Evolutionary conservation across 2,888 invertebrate species (phyloP).

Genomic region (Clivina fossor): DNA sequence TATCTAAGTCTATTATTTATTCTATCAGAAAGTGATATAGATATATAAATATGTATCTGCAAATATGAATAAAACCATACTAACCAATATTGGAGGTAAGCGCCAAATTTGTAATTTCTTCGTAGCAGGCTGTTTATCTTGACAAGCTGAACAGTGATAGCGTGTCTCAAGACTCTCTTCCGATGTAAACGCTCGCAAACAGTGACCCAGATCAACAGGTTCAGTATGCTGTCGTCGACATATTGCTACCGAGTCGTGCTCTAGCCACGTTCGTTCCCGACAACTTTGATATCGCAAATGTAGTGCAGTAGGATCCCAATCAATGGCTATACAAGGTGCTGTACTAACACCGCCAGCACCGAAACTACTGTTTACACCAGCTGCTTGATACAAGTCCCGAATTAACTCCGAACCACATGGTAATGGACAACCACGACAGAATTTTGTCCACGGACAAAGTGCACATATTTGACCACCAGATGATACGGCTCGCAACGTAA

Average conservation of each 20-base stretch:
- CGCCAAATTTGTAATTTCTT: conserved; percentile 93
- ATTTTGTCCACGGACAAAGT: conserved; percentile 76
- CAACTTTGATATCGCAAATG: conserved; percentile 73
- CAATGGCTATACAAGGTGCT: conserved; percentile 74
- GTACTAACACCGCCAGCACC: background rate
- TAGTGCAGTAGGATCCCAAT: conserved; percentile 94
- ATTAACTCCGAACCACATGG: conserved; percentile 65
- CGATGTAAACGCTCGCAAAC: conserved; percentile 84
- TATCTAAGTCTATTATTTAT: no score
- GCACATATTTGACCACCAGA: conserved; percentile 74
- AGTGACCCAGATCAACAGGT: conserved; percentile 81
- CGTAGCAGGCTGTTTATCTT: conserved; percentile 79
- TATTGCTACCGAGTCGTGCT: conserved; percentile 72
- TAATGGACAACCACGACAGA: conserved; percentile 84
- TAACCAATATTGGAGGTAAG: conserved; percentile 82
- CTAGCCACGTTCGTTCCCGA: conserved; percentile 62
- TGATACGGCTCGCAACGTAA: conserved; percentile 79
- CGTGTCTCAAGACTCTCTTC: conserved; percentile 84
- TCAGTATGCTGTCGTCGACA: conserved; percentile 74
- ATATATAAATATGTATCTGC: background rate
- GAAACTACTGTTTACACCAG: conserved; percentile 39
- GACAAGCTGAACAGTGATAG: conserved; percentile 84
- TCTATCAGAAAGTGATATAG: no score
- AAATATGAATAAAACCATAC: conserved; percentile 39
- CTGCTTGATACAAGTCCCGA: conserved; percentile 48